Evolutionary conservation across 92 coral and sea anemone species (phyloP).

Genomic region (Paragorgia papillata): DNA sequence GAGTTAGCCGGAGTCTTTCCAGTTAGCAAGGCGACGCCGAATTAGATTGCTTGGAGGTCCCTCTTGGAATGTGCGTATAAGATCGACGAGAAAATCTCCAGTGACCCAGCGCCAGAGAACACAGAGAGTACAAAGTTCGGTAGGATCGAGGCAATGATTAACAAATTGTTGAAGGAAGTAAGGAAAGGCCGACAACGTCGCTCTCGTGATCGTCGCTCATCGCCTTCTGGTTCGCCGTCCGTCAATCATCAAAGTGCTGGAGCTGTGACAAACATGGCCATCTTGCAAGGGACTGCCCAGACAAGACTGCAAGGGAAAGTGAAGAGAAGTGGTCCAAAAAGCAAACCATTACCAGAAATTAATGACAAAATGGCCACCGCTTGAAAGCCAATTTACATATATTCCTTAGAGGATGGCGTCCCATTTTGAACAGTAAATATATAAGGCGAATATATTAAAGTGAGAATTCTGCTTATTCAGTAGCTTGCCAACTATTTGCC

Average conservation of each 20-base stretch:
- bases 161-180: constrained; percentile 10
- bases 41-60: background rate
- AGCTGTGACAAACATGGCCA: constrained; percentile 25
- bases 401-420: too few relatives aligned
- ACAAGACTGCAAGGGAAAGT: background rate
- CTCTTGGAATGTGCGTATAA: background rate
- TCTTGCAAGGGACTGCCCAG: constrained; percentile 26
- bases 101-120: background rate
- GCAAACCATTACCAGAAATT: too few relatives aligned
- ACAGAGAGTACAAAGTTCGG: background rate
- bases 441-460: too few relatives aligned
- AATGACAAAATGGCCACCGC: too few relatives aligned
- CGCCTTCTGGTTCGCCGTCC: background rate
- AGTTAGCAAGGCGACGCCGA: constrained; percentile 22
- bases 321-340: background rate
- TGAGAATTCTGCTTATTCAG: too few relatives aligned
- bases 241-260: constrained; percentile 1
- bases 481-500: too few relatives aligned
- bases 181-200: constrained; percentile 7
- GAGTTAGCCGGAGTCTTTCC: constrained; percentile 39
- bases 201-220: background rate
- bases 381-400: too few relatives aligned
- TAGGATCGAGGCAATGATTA: constrained; percentile 19
- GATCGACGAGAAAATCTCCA: background rate
- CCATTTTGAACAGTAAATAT: too few relatives aligned